Evolutionary conservation across 1,140 invertebrate species (phyloP), one percentile per base, ranked within the genome.

Genomic region (Halictus rubicundus): DNA sequence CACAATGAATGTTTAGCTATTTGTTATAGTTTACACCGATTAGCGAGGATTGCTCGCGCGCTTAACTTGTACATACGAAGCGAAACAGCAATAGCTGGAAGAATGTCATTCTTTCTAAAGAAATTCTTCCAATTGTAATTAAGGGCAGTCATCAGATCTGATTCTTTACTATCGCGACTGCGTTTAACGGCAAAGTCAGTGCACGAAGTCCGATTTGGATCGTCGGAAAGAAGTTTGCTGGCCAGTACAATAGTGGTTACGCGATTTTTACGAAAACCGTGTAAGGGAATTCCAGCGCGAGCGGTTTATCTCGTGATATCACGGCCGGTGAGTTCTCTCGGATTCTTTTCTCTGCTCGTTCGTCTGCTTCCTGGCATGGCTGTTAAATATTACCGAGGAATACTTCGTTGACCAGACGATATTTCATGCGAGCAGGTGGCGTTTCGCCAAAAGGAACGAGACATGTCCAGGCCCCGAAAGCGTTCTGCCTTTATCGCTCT

Each of bases 351-450:
- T 1, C 42, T 60, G 27, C 52, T 52, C 14, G 25, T 59, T 66
- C 66, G 52, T 16, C 42, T 57, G 21, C 57, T 72, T 85, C 78
- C 54, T 60, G 73, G 76, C 63, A 52, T 65, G 54, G 21, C 71
- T 21, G 81, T 86, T 86, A 83, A 83, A 86, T 83, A 83, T 86
- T 69, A 25, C 65, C 63, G 76, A 12, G 59, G 54, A 84, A 84
- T 39, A 81, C 70, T 78, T 71, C 12, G 70, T 32, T 46, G 42
- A 42, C 70, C 75, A 14, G 63, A 82, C 78, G 69, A 87, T 88
- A 86, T 87, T 86, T 88, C 84, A 87, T 82, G 81, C 68, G 61
- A 83, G 81, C 83, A 88, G 85, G 79, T 88, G 86, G 84, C 78
- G 68, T 83, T 78, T 81, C 69, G 83, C 79, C 74, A 86, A 85